Conservation (phyloP, 1,140 invertebrate species). For the Lerema accius region DNA sequence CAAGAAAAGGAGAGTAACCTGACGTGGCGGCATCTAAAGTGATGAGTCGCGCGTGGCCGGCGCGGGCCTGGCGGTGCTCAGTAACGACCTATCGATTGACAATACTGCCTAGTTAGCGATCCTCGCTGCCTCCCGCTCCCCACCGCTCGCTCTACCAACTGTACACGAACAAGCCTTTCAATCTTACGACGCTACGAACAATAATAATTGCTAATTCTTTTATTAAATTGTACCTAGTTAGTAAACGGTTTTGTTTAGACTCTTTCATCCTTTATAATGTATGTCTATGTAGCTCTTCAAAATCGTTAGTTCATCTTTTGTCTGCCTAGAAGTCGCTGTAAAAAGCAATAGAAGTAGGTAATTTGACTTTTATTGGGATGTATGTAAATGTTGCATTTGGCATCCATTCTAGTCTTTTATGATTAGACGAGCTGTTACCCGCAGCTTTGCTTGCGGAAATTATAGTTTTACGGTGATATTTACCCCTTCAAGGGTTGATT, state of each 20-base stretch:
- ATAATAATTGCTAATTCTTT: conserved; percentile 1
- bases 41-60: conserved; percentile 79
- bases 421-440: too few relatives aligned
- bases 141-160: conserved; percentile 38
- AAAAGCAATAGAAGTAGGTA: too few relatives aligned
- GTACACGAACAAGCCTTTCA: conserved; percentile 24
- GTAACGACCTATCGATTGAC: conserved; percentile 79
- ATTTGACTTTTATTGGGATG: too few relatives aligned
- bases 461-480: too few relatives aligned
- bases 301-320: too few relatives aligned
- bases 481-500: too few relatives aligned
- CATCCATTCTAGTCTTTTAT: too few relatives aligned
- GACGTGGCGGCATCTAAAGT: conserved; percentile 79
- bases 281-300: too few relatives aligned
- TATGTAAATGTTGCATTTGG: too few relatives aligned
- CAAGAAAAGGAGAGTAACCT: conserved; percentile 82
- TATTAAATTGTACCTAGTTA: not conserved
- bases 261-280: too few relatives aligned
- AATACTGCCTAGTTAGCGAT: conserved; percentile 80
- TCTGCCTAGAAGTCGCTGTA: too few relatives aligned
- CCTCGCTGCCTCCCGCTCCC: conserved; percentile 48
- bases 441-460: too few relatives aligned
- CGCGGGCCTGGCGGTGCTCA: conserved; percentile 54
- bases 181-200: conserved; percentile 5
- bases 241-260: not conserved